phyloP scores from a whole-genome alignment of 2,888 invertebrate species.

The Dromius quadrimaculatus region DNA sequence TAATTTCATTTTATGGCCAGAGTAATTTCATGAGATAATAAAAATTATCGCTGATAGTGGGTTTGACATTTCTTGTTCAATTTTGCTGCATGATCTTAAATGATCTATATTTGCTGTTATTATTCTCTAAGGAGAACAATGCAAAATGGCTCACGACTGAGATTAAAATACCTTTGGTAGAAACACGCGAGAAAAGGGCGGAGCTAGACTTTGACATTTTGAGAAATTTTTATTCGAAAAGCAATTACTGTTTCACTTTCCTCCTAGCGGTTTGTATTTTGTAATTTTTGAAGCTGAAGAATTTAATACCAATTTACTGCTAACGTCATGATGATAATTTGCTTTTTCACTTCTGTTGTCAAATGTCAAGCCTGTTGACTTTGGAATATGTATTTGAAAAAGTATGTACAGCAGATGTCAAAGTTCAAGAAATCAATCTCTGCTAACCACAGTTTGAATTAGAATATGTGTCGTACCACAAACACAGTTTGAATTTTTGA shows the following conservation, averaged over 20 bases:
- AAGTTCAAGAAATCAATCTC: constrained; percentile 23
- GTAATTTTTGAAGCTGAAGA: constrained; percentile 3
- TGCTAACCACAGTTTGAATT: constrained; percentile 13
- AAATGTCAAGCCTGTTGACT: background rate
- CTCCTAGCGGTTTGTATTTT: constrained; percentile 4
- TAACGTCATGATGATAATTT: constrained; percentile 8
- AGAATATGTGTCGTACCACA: constrained; percentile 16
- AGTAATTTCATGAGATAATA: no score
- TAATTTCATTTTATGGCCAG: no score
- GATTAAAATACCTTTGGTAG: constrained; percentile 31
- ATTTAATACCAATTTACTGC: background rate
- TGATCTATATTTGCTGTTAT: background rate
- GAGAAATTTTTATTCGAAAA: constrained; percentile 27
- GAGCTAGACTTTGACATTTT: constrained; percentile 28
- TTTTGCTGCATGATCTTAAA: constrained; percentile 13
- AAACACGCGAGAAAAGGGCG: constrained; percentile 40
- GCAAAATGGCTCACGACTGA: constrained; percentile 28
- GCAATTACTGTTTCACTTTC: constrained; percentile 30
- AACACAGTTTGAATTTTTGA: constrained; percentile 1
- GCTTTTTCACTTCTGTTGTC: constrained; percentile 10
- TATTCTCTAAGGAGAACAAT: constrained; percentile 28
- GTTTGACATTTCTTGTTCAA: constrained; percentile 13
- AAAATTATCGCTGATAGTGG: no score
- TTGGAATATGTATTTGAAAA: constrained; percentile 20
- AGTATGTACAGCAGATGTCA: constrained; percentile 4